Base-by-base conservation (phyloP, 1,140 invertebrate genomes). In the Paracyclopina nana region DNA sequence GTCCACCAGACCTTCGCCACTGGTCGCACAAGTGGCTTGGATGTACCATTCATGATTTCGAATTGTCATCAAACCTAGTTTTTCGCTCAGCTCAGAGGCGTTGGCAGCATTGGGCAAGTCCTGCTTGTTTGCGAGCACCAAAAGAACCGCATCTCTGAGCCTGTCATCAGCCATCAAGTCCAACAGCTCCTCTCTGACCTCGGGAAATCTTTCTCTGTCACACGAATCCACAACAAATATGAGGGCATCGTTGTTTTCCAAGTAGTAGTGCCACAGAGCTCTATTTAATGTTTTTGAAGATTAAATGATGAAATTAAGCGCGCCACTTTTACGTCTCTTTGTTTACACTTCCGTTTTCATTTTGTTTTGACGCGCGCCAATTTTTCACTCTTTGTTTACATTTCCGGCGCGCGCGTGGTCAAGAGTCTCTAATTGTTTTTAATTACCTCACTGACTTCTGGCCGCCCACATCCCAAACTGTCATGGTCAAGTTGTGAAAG, bases 251-350 rank as follows among this genome's bases (percentile, higher is more conserved):
- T 73, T 74, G 57, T 76, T 76, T 55, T 72, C 69, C 60, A 73
- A 77, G 59, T 76, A 76, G 60, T 76, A 72, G 59, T 72, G 62
- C 74, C 74, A 76, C 6, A 71, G 56, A 0, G 62, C 59, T 22
- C 70, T 44, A 6, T n/a, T n/a, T n/a, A n/a, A n/a, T n/a, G n/a
- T n/a, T n/a, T n/a, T n/a, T n/a, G n/a, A n/a, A n/a, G n/a, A n/a
- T n/a, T n/a, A n/a, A n/a, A n/a, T n/a, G n/a, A n/a, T n/a, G n/a
- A n/a, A n/a, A n/a, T n/a, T n/a, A n/a, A n/a, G n/a, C n/a, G n/a
- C n/a, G n/a, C n/a, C n/a, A n/a, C n/a, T n/a, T n/a, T n/a, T n/a
- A n/a, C n/a, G n/a, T n/a, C n/a, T n/a, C n/a, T n/a, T n/a, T n/a
- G n/a, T n/a, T n/a, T n/a, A n/a, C n/a, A n/a, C n/a, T n/a, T n/a